Conservation (phyloP, 2,797 vertebrate species). For the Manis javanica region DNA sequence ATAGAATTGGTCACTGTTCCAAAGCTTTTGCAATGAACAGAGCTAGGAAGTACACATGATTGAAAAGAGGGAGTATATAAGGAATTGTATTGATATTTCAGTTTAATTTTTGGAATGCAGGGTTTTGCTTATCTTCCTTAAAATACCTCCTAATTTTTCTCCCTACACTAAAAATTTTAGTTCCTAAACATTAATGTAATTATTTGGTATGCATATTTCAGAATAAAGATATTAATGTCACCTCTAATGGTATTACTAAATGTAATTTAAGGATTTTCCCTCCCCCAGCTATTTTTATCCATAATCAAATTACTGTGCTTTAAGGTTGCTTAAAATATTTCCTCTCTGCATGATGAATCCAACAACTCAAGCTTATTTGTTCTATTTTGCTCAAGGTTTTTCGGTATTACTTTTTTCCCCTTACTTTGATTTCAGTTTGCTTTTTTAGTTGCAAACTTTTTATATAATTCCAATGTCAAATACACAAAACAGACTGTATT, state of each 20-base stretch:
- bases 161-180: not conserved
- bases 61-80: not conserved
- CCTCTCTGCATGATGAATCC: not conserved
- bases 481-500: not conserved
- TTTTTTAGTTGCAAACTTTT: not conserved
- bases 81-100: not conserved
- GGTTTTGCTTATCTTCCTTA: not conserved
- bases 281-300: not conserved
- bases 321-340: not conserved
- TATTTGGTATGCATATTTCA: not conserved
- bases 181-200: not conserved
- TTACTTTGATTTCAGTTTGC: not conserved
- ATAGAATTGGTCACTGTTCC: not conserved
- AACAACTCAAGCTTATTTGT: not conserved
- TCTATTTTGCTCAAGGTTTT: not conserved
- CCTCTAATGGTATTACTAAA: not conserved
- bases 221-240: not conserved
- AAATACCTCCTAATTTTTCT: not conserved
- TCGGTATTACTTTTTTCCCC: not conserved
- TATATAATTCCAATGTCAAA: not conserved
- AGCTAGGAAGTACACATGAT: not conserved
- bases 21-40: not conserved
- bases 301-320: not conserved
- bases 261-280: not conserved
- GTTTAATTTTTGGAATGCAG: not conserved